A percentile compares a stretch with the other conserved stretches of the same genome.
Evolutionary conservation across 1,140 invertebrate genomes (phyloP).

Genomic region (Rhyacophila brunnea): DNA sequence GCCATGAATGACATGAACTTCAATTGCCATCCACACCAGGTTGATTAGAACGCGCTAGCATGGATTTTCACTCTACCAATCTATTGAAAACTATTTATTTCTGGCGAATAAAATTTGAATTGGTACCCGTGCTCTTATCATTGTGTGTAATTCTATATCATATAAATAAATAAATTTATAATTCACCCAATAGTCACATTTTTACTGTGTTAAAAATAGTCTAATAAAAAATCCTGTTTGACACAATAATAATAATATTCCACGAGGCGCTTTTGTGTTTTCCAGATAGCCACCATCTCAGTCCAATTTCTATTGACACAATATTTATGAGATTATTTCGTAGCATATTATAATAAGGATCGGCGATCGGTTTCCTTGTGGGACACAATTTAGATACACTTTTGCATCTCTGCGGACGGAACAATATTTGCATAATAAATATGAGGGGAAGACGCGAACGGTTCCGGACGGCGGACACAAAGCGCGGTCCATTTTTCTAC

Average conservation of each 20-base stretch:
- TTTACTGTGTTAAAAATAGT: not conserved
- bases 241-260: no score
- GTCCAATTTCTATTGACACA: constrained; percentile 31
- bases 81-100: no score
- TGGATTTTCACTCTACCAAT: no score
- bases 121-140: no score
- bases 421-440: constrained; percentile 34
- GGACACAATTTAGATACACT: constrained; percentile 13
- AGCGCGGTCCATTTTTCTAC: constrained; percentile 1
- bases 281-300: constrained; percentile 5
- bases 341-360: constrained; percentile 7
- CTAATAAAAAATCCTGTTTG: not conserved
- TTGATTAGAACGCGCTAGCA: no score
- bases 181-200: not conserved
- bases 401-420: constrained; percentile 11
- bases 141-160: not conserved
- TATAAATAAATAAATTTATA: not conserved
- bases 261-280: constrained; percentile 10
- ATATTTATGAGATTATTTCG: constrained; percentile 36
- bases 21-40: no score
- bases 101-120: no score
- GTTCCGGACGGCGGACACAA: no score
- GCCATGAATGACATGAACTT: no score
- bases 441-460: constrained; percentile 11
- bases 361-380: constrained; percentile 6